Conservation (phyloP, 2,113 vertebrate genomes). For the Lepisosteus oculatus region DNA sequence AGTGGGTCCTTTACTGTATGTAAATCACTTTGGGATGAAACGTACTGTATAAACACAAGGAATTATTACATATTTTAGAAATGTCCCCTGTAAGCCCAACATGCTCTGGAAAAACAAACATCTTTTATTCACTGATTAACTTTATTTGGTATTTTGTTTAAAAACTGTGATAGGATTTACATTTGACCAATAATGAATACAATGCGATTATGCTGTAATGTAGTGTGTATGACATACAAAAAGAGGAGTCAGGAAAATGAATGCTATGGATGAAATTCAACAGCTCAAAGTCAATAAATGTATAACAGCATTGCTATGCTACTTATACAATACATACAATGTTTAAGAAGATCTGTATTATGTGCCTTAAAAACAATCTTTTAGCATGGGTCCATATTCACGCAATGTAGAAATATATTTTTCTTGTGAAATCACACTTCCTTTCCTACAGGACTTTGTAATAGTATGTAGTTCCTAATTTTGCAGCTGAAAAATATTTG, state of each 20-base stretch:
- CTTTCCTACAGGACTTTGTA: background rate
- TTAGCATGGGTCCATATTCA: constrained; percentile 11
- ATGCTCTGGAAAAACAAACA: too few species aligned
- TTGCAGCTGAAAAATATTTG: too few species aligned
- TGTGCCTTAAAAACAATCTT: background rate
- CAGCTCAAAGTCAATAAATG: constrained; percentile 12
- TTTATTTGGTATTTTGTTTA: constrained; percentile 16
- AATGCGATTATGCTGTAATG: constrained; percentile 7
- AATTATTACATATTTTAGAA: too few species aligned
- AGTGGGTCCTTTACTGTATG: too few species aligned
- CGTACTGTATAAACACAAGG: too few species aligned
- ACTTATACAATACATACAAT: constrained; percentile 1
- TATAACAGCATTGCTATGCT: constrained; percentile 13
- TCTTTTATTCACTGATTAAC: background rate
- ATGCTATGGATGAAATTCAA: constrained; percentile 13
- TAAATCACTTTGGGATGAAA: too few species aligned
- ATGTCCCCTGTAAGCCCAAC: too few species aligned
- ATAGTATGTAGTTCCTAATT: constrained; percentile 5
- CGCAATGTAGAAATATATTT: background rate
- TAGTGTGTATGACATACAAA: constrained; percentile 5
- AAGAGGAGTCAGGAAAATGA: constrained; percentile 17
- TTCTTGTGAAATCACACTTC: constrained; percentile 2
- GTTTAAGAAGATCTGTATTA: background rate
- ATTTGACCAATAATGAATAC: constrained; percentile 20
- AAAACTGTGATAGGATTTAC: constrained; percentile 16